Evolutionary conservation across 2,797 vertebrate genomes (phyloP).

Genomic region (Mus minutoides): DNA sequence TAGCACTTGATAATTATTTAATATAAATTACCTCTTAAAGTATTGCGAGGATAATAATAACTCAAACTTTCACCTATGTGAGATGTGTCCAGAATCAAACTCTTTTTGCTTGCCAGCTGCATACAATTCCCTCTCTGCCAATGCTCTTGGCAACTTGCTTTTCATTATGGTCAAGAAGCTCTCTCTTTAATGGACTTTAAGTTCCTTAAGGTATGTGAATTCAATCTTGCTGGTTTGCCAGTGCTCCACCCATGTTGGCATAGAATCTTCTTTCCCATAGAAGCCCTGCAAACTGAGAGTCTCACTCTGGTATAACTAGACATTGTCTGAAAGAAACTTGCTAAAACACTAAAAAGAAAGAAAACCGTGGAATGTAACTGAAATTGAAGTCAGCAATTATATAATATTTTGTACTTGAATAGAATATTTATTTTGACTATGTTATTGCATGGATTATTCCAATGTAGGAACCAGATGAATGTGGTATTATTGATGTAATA

Average conservation of each 20-base stretch:
- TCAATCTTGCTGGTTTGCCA: neutral
- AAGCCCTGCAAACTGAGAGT: neutral
- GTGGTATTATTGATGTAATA: neutral
- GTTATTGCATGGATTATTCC: neutral
- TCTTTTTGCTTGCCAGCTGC: neutral
- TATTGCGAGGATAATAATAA: neutral
- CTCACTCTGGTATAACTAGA: constrained; percentile 11
- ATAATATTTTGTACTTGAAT: neutral
- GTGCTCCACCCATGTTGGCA: neutral
- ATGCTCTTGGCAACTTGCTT: neutral
- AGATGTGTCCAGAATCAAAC: neutral
- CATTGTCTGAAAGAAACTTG: neutral
- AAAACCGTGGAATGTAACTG: neutral
- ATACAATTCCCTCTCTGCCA: neutral
- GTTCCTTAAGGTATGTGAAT: neutral
- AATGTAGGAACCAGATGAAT: neutral
- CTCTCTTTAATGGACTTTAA: neutral
- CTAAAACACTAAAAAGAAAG: constrained; percentile 2
- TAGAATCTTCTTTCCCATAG: neutral
- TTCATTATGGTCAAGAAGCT: neutral
- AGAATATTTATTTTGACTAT: neutral
- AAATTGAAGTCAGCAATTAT: neutral
- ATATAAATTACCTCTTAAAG: neutral
- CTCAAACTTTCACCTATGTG: neutral
- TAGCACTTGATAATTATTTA: neutral